Evolutionary conservation across 2,888 invertebrate species (phyloP).

Genomic region (Colletes collaris): DNA sequence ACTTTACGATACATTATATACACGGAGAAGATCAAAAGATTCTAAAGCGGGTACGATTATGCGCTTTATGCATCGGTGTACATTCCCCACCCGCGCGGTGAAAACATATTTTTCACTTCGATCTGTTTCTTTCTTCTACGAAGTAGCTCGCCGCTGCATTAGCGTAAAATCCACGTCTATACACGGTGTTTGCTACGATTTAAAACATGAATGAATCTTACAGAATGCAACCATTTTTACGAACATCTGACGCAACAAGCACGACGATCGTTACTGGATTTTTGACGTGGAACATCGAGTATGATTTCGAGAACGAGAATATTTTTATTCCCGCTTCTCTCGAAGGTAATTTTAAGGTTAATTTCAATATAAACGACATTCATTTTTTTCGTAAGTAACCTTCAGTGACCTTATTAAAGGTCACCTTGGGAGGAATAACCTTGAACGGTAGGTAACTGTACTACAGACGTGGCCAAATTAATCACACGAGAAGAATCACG

Average conservation of each 20-base stretch:
- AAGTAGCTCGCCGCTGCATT: constrained; percentile 27
- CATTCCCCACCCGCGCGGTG: constrained; percentile 40
- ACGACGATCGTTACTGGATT: no score
- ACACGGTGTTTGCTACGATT: not conserved
- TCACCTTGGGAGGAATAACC: not conserved
- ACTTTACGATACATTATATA: constrained; percentile 55
- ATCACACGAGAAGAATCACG: no score
- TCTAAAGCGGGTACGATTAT: constrained; percentile 58
- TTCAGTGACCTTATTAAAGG: no score
- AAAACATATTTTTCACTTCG: constrained; percentile 48
- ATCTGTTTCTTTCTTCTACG: constrained; percentile 14
- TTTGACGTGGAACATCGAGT: no score
- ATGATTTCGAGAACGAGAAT: no score
- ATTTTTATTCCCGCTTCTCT: no score
- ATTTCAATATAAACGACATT: no score
- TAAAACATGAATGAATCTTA: no score
- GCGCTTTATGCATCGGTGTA: constrained; percentile 58
- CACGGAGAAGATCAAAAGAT: constrained; percentile 55
- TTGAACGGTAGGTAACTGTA: not conserved
- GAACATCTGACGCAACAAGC: no score
- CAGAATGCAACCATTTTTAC: no score
- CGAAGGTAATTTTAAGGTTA: no score
- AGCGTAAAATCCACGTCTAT: constrained; percentile 9
- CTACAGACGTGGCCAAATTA: not conserved
- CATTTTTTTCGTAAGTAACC: no score